A percentile compares a stretch with the other conserved stretches of the same genome.
Conservation (phyloP, 2,113 vertebrate genomes). For the Tiliqua scincoides region DNA sequence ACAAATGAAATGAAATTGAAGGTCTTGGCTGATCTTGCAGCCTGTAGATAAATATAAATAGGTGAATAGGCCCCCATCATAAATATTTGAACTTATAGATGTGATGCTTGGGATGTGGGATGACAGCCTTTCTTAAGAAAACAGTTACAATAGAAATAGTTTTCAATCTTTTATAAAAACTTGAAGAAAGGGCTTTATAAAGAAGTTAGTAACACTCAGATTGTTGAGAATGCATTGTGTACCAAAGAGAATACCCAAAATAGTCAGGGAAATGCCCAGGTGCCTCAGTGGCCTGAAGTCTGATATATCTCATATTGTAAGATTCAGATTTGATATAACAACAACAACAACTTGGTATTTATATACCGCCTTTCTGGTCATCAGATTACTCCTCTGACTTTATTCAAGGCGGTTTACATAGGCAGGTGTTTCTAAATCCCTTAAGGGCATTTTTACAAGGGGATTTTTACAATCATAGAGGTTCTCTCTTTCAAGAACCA, state of each 20-base stretch:
- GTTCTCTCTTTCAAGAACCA: too few relatives aligned
- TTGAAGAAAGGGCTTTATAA: slow-evolving; percentile 73
- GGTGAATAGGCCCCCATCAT: slow-evolving; percentile 30
- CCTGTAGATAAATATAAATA: slow-evolving; percentile 49
- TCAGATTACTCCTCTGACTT: too few relatives aligned
- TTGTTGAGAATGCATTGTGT: background rate
- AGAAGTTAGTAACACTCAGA: slow-evolving; percentile 44
- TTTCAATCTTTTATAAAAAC: slow-evolving; percentile 72
- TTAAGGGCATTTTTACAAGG: too few relatives aligned
- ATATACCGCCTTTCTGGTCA: too few relatives aligned
- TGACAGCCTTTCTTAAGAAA: slow-evolving; percentile 42
- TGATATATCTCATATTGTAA: background rate
- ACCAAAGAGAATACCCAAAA: background rate
- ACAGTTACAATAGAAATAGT: slow-evolving; percentile 56
- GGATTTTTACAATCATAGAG: too few relatives aligned
- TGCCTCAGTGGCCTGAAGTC: background rate
- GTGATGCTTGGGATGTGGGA: background rate
- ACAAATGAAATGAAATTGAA: slow-evolving; percentile 63
- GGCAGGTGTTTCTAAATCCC: too few relatives aligned
- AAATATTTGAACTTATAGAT: background rate
- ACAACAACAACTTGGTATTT: too few relatives aligned
- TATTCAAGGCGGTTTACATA: too few relatives aligned
- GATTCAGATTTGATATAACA: too few relatives aligned
- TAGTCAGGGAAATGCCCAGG: background rate
- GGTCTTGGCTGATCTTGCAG: slow-evolving; percentile 53